Evolutionary conservation across 2,113 vertebrate species (phyloP).

Genomic region (Lepidothrix coronata): DNA sequence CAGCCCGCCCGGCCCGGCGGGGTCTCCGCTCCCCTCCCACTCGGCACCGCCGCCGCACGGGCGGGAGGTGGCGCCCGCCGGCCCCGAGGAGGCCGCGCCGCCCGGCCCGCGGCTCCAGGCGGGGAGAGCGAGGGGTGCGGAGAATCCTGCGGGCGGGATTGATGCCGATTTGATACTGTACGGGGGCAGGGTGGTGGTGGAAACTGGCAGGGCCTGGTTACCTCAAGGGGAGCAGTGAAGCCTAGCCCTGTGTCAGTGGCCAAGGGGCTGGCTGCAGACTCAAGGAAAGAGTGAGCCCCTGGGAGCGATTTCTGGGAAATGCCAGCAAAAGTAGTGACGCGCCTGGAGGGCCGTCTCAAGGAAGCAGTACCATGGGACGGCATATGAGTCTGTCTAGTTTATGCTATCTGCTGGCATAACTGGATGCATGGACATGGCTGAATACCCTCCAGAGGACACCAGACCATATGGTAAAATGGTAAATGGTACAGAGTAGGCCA

Average conservation of each 20-base stretch:
- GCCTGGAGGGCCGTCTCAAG: neutral
- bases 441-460: neutral
- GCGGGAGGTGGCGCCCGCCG: neutral
- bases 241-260: rapidly evolving
- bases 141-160: neutral
- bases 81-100: neutral
- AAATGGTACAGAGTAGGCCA: too few relatives aligned
- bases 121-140: neutral
- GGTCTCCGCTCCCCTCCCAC: too few relatives aligned
- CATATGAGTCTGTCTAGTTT: rapidly evolving
- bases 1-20: too few relatives aligned
- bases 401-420: rapidly evolving
- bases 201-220: neutral
- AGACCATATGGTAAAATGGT: neutral
- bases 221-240: neutral
- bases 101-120: neutral
- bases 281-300: neutral
- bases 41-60: neutral
- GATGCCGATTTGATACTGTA: rapidly evolving
- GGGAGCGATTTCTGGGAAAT: neutral
- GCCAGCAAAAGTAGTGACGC: neutral
- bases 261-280: rapidly evolving
- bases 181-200: rapidly evolving
- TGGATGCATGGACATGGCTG: rapidly evolving
- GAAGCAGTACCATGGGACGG: rapidly evolving